A percentile compares a stretch with the other conserved stretches of the same genome.
phyloP scores from a whole-genome alignment of 2,113 vertebrate species.

The Phrynosoma blainvillii region DNA sequence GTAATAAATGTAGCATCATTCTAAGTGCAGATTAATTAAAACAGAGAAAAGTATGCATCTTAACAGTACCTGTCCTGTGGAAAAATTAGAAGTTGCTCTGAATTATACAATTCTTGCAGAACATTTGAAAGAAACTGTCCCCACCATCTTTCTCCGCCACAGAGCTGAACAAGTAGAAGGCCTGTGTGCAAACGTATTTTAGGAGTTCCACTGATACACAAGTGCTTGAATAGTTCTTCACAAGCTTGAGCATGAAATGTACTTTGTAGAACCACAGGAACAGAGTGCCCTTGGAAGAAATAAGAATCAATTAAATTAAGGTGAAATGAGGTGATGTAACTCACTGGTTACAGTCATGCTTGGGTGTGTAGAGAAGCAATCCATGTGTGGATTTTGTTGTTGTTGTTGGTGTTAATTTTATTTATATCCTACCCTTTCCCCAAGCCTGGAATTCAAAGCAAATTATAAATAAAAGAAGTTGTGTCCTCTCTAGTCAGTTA shows the following conservation, averaged over 20 bases:
- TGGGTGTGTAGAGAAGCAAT: too few relatives aligned
- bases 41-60: neutral
- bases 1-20: neutral
- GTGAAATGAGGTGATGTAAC: neutral
- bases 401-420: too few relatives aligned
- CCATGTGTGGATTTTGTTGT: too few relatives aligned
- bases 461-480: too few relatives aligned
- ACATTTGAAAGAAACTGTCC: constrained; percentile 98
- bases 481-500: too few relatives aligned
- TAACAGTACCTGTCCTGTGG: constrained; percentile 92
- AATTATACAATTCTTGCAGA: constrained; percentile 98
- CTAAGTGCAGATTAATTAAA: neutral
- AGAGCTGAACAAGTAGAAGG: constrained; percentile 94
- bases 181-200: constrained; percentile 96
- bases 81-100: constrained; percentile 97
- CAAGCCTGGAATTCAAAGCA: too few relatives aligned
- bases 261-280: constrained; percentile 94
- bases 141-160: constrained; percentile 98
- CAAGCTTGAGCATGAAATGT: constrained; percentile 97
- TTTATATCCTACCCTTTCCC: too few relatives aligned
- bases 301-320: constrained; percentile 28
- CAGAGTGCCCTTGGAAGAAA: constrained; percentile 85
- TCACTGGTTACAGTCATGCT: neutral
- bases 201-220: constrained; percentile 97
- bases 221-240: constrained; percentile 97